Evolutionary conservation across 1,140 invertebrate genomes (phyloP).

Genomic region (Drosophila setifemur): DNA sequence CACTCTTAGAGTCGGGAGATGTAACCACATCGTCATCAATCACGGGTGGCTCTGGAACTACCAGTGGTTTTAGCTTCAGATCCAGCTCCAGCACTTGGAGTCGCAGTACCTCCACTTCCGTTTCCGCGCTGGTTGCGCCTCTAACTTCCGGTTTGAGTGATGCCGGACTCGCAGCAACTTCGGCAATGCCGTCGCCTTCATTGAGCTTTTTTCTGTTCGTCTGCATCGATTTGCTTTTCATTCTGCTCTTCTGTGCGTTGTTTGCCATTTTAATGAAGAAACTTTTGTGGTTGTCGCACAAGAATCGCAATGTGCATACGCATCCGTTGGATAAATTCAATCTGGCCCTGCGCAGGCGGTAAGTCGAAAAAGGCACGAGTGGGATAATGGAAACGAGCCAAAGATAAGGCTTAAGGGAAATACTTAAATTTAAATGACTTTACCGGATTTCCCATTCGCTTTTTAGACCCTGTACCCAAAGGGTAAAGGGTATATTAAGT

Average conservation of each 20-base stretch:
- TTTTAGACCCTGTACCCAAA: no score
- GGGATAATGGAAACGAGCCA: not conserved
- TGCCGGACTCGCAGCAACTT: not conserved
- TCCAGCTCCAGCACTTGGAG: not conserved
- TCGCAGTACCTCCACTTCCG: not conserved
- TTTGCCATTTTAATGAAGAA: slow-evolving; percentile 83
- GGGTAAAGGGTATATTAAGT: no score
- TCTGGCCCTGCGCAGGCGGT: slow-evolving; percentile 72
- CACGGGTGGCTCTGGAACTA: slow-evolving; percentile 27
- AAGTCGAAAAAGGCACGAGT: slow-evolving; percentile 23
- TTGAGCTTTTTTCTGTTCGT: slow-evolving; percentile 79
- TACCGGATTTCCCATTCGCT: not conserved
- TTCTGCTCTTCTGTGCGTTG: slow-evolving; percentile 77
- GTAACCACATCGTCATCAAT: slow-evolving; percentile 65
- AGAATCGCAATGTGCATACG: slow-evolving; percentile 79
- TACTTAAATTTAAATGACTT: slow-evolving; percentile 19
- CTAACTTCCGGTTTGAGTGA: slow-evolving; percentile 58
- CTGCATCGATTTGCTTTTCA: slow-evolving; percentile 78
- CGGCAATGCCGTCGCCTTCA: slow-evolving; percentile 36
- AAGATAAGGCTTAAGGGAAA: slow-evolving; percentile 12
- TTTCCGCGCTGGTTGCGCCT: slow-evolving; percentile 41
- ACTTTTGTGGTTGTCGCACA: slow-evolving; percentile 81
- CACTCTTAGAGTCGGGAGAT: slow-evolving; percentile 24
- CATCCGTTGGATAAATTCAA: slow-evolving; percentile 81
- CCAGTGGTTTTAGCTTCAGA: slow-evolving; percentile 10